phyloP scores from a whole-genome alignment of 1,140 invertebrate genomes.

The Gonatopus flavifemur region DNA sequence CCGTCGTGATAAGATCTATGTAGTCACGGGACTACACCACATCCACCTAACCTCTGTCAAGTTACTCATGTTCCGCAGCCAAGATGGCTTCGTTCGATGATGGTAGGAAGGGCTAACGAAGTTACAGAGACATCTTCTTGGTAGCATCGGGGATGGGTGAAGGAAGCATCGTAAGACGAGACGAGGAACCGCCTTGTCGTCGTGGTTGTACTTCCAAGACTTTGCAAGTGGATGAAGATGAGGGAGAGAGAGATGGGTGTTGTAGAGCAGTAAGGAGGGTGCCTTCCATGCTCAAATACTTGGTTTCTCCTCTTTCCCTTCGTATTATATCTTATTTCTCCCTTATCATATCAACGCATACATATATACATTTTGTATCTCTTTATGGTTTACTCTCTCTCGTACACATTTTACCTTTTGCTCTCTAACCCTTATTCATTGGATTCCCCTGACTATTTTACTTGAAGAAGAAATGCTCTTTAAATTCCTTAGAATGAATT shows the following conservation, averaged over 20 bases:
- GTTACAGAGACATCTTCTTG: conserved; percentile 48
- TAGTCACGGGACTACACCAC: conserved; percentile 29
- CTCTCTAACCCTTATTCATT: not conserved
- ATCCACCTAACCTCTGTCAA: conserved; percentile 32
- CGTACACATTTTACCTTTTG: conserved; percentile 5
- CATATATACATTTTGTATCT: conserved; percentile 8
- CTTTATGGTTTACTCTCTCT: conserved; percentile 2
- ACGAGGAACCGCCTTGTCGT: conserved; percentile 5
- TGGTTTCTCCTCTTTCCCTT: no score
- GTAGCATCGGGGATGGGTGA: not conserved
- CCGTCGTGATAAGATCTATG: no score
- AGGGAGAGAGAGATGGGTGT: conserved; percentile 9
- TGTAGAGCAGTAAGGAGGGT: conserved; percentile 18
- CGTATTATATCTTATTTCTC: no score
- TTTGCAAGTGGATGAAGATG: conserved; percentile 14
- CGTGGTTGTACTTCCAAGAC: no score
- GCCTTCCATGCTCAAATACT: no score
- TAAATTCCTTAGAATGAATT: no score
- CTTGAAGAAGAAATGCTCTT: no score
- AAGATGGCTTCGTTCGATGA: conserved; percentile 55
- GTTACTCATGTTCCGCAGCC: conserved; percentile 36
- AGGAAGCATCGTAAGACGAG: conserved; percentile 20
- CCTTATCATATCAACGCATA: no score
- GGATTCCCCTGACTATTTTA: no score
- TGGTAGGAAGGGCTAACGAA: conserved; percentile 48